phyloP scores from a whole-genome alignment of 2,888 invertebrate species.

The Alloplasta piceator region DNA sequence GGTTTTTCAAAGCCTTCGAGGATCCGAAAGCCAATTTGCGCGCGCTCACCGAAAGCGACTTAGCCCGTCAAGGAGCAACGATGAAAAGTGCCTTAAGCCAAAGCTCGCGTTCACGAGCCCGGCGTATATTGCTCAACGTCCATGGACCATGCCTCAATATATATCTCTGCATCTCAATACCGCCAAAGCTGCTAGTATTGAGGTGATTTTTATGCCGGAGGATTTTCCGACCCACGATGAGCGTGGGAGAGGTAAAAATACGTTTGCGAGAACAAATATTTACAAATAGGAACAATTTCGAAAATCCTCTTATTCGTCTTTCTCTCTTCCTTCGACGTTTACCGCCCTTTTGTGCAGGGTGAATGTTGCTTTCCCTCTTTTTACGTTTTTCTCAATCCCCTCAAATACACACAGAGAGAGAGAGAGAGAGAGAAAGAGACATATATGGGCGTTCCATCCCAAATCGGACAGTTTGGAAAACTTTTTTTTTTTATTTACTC shows the following conservation, averaged over 20 bases:
- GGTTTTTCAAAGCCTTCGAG: constrained; percentile 49
- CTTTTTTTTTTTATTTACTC: too few species aligned
- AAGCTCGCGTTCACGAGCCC: constrained; percentile 30
- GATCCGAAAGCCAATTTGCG: constrained; percentile 69
- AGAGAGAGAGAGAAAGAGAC: too few species aligned
- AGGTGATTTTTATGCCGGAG: constrained; percentile 15
- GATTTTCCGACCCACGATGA: not conserved
- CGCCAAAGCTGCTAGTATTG: too few species aligned
- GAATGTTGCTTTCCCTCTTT: not conserved
- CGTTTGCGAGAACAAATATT: constrained; percentile 69
- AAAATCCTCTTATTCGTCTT: constrained; percentile 62
- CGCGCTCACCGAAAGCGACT: constrained; percentile 61
- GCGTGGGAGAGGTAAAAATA: constrained; percentile 1
- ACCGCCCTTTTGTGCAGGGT: not conserved
- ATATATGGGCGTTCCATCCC: too few species aligned
- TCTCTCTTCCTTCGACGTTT: constrained; percentile 45
- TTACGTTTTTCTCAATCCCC: constrained; percentile 14
- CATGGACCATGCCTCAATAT: constrained; percentile 26
- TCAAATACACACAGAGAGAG: not conserved
- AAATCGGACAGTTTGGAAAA: too few species aligned
- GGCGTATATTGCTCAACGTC: constrained; percentile 19
- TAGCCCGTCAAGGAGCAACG: constrained; percentile 67
- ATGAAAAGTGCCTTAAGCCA: constrained; percentile 67
- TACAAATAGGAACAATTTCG: constrained; percentile 68
- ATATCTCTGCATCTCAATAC: too few species aligned